A percentile compares a stretch with the other conserved stretches of the same genome.
phyloP scores from a whole-genome alignment of 2,888 invertebrate genomes.

The Epistrophe eligans region DNA sequence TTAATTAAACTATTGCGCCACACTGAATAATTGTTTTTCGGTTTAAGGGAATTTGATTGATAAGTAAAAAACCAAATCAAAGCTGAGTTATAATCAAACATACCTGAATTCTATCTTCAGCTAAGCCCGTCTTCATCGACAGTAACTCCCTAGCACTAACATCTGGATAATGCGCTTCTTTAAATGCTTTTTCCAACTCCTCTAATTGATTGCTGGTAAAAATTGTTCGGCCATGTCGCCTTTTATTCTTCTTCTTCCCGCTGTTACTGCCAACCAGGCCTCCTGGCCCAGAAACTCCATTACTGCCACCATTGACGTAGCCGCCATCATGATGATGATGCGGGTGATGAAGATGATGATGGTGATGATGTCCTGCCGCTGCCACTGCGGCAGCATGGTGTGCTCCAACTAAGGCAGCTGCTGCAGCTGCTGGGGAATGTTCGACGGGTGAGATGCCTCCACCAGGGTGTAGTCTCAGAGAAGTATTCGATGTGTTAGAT shows the following conservation, averaged over 20 bases:
- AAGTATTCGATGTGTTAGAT: conserved; percentile 58
- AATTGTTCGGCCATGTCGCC: conserved; percentile 97
- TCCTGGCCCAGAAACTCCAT: conserved; percentile 74
- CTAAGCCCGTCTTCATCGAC: conserved; percentile 95
- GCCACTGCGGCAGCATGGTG: conserved; percentile 80
- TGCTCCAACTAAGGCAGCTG: conserved; percentile 78
- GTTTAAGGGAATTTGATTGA: too few relatives aligned
- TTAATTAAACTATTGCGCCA: too few relatives aligned
- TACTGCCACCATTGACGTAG: conserved; percentile 75
- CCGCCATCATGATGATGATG: conserved; percentile 77
- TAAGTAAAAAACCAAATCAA: too few relatives aligned
- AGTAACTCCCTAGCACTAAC: conserved; percentile 98
- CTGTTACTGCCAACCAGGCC: conserved; percentile 77
- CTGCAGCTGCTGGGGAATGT: conserved; percentile 80
- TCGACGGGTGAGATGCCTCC: conserved; percentile 79
- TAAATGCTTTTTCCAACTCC: conserved; percentile 99
- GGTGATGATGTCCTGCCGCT: conserved; percentile 78
- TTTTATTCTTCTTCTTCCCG: conserved; percentile 97
- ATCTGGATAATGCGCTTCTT: conserved; percentile 99
- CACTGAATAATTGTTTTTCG: too few relatives aligned
- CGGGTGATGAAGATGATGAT: conserved; percentile 73
- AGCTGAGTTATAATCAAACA: background rate
- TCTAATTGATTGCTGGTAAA: conserved; percentile 99
- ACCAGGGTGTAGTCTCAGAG: conserved; percentile 73
- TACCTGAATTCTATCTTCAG: conserved; percentile 97